Conservation (phyloP, 2,113 vertebrate species). For the Brachionichthys hirsutus region DNA sequence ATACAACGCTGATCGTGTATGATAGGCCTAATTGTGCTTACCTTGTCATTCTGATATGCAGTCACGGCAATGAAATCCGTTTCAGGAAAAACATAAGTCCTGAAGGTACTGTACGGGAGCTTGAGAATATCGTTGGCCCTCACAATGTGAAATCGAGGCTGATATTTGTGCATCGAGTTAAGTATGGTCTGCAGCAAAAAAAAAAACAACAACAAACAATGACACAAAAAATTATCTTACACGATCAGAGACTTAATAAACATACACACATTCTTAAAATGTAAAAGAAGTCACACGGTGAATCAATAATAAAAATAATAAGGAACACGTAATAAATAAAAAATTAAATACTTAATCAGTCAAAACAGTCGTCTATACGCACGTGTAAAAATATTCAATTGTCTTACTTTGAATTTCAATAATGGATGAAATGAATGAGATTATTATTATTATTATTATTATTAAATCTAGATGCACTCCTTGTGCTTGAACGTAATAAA, state of each 20-base stretch:
- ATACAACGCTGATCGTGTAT: background rate
- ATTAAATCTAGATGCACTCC: no score
- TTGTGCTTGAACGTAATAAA: no score
- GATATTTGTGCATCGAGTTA: conserved; percentile 99
- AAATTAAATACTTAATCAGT: background rate
- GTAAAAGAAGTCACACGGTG: no score
- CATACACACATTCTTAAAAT: no score
- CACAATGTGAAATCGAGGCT: conserved; percentile 97
- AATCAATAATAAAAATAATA: no score
- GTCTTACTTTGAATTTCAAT: no score
- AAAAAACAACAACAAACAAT: conserved; percentile 14
- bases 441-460: no score
- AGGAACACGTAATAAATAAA: no score
- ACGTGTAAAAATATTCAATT: no score
- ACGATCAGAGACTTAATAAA: no score
- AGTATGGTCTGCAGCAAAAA: conserved; percentile 87
- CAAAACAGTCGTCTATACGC: background rate
- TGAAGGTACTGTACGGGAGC: conserved; percentile 96
- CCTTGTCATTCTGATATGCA: conserved; percentile 99
- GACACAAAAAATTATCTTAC: background rate
- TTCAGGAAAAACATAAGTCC: conserved; percentile 97
- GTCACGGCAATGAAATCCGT: conserved; percentile 99
- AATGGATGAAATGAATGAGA: no score
- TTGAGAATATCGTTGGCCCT: conserved; percentile 97
- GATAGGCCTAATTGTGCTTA: conserved; percentile 63